These are phyloP conservation scores for Nipponia nippon DNA, from an alignment of 2,113 vertebrate species.

Conservation along the genomic window DNA sequence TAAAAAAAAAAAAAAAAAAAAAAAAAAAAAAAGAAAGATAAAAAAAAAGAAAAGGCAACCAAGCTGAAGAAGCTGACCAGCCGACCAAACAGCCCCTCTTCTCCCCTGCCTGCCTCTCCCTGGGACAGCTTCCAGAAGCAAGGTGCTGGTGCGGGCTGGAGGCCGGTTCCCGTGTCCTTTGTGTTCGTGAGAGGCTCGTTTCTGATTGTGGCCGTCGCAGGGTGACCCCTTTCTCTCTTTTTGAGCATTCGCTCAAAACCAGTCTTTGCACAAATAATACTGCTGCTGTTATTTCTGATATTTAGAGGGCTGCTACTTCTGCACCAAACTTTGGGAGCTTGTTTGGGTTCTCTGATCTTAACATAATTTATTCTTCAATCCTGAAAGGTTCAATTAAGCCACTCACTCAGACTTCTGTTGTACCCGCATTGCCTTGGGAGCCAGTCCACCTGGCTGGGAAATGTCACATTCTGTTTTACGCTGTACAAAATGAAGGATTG, in stretches of 20 bases:
- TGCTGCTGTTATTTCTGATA: not conserved
- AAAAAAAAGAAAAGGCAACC: not conserved
- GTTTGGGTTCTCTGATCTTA: conserved; percentile 33
- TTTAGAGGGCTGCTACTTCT: conserved; percentile 12
- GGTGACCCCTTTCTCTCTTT: not conserved
- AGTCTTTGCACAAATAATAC: not conserved
- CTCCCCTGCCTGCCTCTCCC: not conserved
- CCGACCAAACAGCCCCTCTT: not conserved
- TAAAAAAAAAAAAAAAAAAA: not conserved
- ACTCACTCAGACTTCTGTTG: not conserved
- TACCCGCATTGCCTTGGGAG: not conserved
- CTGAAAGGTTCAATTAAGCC: conserved; percentile 24
- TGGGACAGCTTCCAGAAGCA: not conserved
- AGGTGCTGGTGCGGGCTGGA: not conserved
- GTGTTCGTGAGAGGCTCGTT: not conserved
- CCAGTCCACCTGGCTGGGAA: conserved; percentile 12
- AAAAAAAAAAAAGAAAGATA: not conserved
- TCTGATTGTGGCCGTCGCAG: not conserved
- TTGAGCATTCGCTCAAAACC: not conserved
- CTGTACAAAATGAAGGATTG: conserved; percentile 38
- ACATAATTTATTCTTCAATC: conserved; percentile 26
- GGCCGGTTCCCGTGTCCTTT: not conserved
- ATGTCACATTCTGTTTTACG: not conserved
- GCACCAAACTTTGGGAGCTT: not conserved
- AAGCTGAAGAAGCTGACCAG: not conserved